Evolutionary conservation across 2,113 vertebrate species (phyloP).

Genomic region (Naja naja): DNA sequence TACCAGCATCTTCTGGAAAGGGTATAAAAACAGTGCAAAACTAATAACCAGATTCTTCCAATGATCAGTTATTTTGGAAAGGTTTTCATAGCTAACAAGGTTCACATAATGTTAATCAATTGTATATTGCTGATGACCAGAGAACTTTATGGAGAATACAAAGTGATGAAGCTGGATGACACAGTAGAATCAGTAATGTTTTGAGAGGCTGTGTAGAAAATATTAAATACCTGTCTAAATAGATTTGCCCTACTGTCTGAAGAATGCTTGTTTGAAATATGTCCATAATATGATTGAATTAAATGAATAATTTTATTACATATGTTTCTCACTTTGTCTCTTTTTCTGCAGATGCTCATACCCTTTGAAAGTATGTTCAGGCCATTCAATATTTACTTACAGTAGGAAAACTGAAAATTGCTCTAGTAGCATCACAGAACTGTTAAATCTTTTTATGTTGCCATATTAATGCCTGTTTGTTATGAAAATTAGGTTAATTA

Average conservation of each 20-base stretch:
- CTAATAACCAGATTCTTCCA: not conserved
- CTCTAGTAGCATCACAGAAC: not conserved
- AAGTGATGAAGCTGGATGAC: not conserved
- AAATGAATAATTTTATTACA: not conserved
- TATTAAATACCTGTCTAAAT: not conserved
- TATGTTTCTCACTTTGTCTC: not conserved
- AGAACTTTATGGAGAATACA: not conserved
- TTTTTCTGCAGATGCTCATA: not conserved
- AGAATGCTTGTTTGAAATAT: not conserved
- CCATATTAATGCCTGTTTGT: not conserved
- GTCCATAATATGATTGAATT: not conserved
- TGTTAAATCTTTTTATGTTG: not conserved
- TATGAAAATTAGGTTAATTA: constrained; percentile 3
- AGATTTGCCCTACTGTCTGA: not conserved
- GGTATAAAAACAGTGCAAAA: not conserved
- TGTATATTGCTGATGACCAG: not conserved
- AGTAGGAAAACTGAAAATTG: not conserved
- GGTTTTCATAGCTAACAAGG: not conserved
- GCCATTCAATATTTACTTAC: not conserved
- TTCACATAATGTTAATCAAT: not conserved
- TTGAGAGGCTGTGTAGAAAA: not conserved
- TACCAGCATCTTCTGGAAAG: not conserved
- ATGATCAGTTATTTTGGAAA: too few relatives aligned
- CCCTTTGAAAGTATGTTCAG: not conserved
- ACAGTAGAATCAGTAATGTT: not conserved